phyloP scores from a whole-genome alignment of 1,140 invertebrate species.

The Eupristina koningsbergeri region DNA sequence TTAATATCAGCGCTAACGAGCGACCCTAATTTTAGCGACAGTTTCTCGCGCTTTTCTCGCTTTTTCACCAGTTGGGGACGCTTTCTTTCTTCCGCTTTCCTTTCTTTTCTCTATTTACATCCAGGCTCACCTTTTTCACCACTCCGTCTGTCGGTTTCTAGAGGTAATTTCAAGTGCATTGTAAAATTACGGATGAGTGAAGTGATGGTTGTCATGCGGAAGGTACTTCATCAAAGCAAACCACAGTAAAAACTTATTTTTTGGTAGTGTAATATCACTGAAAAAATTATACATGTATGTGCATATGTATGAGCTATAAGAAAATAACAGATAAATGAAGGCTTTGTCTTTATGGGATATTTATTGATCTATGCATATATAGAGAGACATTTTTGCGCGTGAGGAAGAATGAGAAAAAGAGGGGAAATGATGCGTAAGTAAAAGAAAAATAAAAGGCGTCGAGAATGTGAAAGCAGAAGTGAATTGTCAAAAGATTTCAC shows the following conservation, averaged over 20 bases:
- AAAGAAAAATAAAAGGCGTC: neutral
- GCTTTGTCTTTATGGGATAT: no score
- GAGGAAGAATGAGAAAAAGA: neutral
- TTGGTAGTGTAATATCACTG: neutral
- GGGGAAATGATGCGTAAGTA: conserved; percentile 27
- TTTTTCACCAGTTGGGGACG: conserved; percentile 36
- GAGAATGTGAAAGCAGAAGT: neutral
- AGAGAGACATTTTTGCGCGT: neutral
- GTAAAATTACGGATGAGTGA: conserved; percentile 19
- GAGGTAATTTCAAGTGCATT: conserved; percentile 43
- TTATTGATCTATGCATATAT: neutral
- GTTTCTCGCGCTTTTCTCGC: conserved; percentile 48
- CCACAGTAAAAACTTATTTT: conserved; percentile 7
- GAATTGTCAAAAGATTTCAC: neutral
- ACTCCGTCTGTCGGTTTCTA: conserved; percentile 42
- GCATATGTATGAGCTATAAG: no score
- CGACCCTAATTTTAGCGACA: conserved; percentile 55
- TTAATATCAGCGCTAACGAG: conserved; percentile 58
- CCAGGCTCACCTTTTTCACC: conserved; percentile 48
- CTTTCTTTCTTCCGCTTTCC: conserved; percentile 32
- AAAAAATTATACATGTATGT: neutral
- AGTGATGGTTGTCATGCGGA: conserved; percentile 3
- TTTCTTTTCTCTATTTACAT: conserved; percentile 37
- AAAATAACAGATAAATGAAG: no score
- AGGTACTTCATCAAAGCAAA: conserved; percentile 49